phyloP scores from a whole-genome alignment of 2,888 invertebrate species.

The Cactoblastis cactorum region DNA sequence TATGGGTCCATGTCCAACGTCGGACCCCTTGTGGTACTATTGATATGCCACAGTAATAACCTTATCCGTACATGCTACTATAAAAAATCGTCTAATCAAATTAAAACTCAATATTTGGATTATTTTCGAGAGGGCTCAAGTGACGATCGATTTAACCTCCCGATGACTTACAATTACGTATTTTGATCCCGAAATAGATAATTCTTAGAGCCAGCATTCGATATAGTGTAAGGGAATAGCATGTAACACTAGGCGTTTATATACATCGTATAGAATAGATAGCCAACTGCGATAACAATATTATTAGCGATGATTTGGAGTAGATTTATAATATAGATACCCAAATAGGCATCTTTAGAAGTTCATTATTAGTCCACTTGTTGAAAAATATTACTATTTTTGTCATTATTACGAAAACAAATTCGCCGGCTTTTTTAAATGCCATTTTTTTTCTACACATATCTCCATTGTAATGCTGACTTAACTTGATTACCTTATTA shows the following conservation, averaged over 20 bases:
- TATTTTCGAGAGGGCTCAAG: conserved; percentile 13
- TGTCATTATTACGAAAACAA: too few relatives aligned
- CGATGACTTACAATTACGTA: conserved; percentile 31
- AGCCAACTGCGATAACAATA: conserved; percentile 38
- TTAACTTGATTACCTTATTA: too few relatives aligned
- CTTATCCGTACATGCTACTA: conserved; percentile 50
- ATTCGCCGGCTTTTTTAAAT: too few relatives aligned
- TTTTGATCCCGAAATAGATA: conserved; percentile 70
- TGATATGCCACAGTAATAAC: conserved; percentile 70
- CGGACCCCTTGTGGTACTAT: conserved; percentile 48
- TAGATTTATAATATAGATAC: conserved; percentile 18
- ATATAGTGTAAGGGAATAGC: conserved; percentile 28
- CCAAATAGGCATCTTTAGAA: too few relatives aligned
- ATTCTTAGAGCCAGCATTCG: conserved; percentile 42
- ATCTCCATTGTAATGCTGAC: too few relatives aligned
- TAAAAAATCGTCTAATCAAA: conserved; percentile 31
- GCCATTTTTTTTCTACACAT: too few relatives aligned
- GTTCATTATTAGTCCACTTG: too few relatives aligned
- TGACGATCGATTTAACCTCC: conserved; percentile 15
- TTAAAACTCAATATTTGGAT: conserved; percentile 38
- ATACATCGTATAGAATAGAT: conserved; percentile 29
- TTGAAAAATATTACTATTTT: too few relatives aligned
- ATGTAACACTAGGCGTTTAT: conserved; percentile 32
- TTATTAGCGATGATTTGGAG: conserved; percentile 36
- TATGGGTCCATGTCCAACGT: conserved; percentile 36